Percentiles rank a stretch among this genome's conserved stretches.
phyloP scores from a whole-genome alignment of 2,113 vertebrate species.

The Sander lucioperca region DNA sequence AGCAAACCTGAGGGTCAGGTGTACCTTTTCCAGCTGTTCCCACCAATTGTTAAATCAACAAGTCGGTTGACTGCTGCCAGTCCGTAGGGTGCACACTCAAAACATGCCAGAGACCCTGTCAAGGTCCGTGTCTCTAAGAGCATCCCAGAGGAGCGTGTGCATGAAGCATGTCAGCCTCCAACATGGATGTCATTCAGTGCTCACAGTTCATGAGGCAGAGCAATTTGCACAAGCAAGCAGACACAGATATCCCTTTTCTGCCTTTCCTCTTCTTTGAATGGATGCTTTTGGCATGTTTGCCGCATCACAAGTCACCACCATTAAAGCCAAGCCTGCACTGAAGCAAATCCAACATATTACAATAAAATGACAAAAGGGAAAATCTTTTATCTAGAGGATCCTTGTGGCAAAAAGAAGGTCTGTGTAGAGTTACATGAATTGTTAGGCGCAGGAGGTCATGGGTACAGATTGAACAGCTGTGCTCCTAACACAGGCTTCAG shows the following conservation, averaged over 20 bases:
- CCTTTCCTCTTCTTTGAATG: constrained; percentile 22
- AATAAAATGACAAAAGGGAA: constrained; percentile 1
- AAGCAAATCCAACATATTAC: neutral
- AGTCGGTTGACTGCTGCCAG: constrained; percentile 14
- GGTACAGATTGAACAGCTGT: constrained; percentile 62
- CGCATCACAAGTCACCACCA: constrained; percentile 9
- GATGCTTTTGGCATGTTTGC: constrained; percentile 6
- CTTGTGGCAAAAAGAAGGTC: constrained; percentile 25
- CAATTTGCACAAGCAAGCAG: constrained; percentile 32
- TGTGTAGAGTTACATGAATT: constrained; percentile 23
- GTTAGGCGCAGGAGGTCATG: constrained; percentile 42
- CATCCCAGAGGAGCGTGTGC: constrained; percentile 27
- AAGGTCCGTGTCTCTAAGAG: constrained; percentile 16
- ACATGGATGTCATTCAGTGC: constrained; percentile 8
- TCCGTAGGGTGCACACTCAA: constrained; percentile 19
- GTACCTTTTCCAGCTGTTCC: constrained; percentile 1
- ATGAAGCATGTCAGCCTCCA: constrained; percentile 24
- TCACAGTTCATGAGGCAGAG: constrained; percentile 17
- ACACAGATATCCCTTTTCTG: constrained; percentile 9
- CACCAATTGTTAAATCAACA: constrained; percentile 38
- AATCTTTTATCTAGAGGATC: neutral
- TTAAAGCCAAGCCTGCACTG: neutral
- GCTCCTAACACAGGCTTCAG: constrained; percentile 29
- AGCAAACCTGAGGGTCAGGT: constrained; percentile 29
- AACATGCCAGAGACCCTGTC: constrained; percentile 15